Base-by-base conservation (phyloP, 2,888 invertebrate species). In the Hoplodrina blanda region DNA sequence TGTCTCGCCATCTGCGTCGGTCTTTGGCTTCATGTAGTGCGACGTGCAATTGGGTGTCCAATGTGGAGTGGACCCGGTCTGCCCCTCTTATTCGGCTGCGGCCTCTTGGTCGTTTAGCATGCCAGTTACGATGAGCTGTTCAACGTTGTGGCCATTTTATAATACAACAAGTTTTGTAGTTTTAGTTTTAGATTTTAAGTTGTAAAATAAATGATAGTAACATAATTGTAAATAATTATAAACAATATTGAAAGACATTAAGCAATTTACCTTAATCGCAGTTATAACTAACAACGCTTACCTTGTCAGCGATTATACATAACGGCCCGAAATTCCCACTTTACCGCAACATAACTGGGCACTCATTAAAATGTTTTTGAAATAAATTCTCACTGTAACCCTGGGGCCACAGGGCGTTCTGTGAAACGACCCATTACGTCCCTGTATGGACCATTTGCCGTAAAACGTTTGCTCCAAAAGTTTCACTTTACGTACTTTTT, bases 301-400 rank as follows among this genome's bases (percentile, higher is more conserved):
- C 61, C 66, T 66, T 79, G 69, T 70, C 62, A 63, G 66, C 41
- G 37, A 66, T 80, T 63, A 78, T 52, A 49, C 30, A 53, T 67
- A 71, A 75, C 60, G 59, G 41, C 64, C 65, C 17, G 5, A 67
- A 62, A 69, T 57, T 63, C 65, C 66, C 66, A 69, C 33, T 71
- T 69, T 11, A 50, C 62, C 57, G 69, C 54, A 46, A 71, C 75
- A 69, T 69, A 73, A 79, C 70, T 37, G 62, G 52, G 46, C 64
- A 44, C 59, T 67, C 70, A 69, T 82, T 73, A 82, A 76, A 81
- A 79, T 81, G 56, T 70, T 82, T 76, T 62, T 50, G 64, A 55
- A 55, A 81, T 81, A 79, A 76, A 79, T 79, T 70, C 63, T 54
- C 60, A 20, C 53, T 52, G 61, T 71, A 71, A 59, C 78, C 70